Percentiles rank a stretch among this genome's conserved stretches.
These are phyloP conservation scores for Cercopithecus mona DNA, from an alignment of 2,113 vertebrate species.

Conservation along the genomic window DNA sequence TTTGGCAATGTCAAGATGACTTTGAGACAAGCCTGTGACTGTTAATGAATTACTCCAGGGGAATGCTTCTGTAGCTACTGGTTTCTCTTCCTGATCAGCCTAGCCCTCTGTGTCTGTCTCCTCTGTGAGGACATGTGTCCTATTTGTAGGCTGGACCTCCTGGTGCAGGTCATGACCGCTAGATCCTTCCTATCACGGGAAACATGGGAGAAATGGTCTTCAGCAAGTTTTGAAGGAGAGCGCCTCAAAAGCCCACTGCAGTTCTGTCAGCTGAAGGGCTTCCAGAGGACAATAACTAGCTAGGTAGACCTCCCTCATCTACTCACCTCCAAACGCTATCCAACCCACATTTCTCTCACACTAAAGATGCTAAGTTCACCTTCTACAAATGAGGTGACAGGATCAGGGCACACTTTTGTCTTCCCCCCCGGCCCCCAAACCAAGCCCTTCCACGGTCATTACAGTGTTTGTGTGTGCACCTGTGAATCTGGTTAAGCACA, in stretches of 20 bases:
- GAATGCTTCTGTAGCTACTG: not conserved
- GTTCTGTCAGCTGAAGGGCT: not conserved
- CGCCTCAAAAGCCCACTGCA: not conserved
- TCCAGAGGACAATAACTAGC: not conserved
- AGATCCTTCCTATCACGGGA: not conserved
- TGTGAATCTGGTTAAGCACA: rapidly evolving
- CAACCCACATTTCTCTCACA: not conserved
- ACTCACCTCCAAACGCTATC: not conserved
- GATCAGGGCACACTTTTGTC: not conserved
- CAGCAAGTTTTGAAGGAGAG: not conserved
- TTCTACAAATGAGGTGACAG: not conserved
- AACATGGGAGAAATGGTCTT: not conserved
- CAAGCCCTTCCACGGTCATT: rapidly evolving
- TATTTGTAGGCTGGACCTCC: not conserved
- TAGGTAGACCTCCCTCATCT: too few species aligned
- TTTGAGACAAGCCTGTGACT: not conserved
- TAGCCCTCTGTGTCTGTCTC: not conserved
- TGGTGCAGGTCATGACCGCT: too few species aligned
- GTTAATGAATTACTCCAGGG: not conserved
- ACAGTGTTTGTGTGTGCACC: not conserved
- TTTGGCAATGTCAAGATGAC: not conserved
- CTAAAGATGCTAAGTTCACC: not conserved
- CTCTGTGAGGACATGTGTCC: not conserved
- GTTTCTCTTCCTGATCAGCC: not conserved
- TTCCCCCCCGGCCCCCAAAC: not conserved